Evolutionary conservation across 2,888 invertebrate species (phyloP), one percentile per base, ranked within the genome.

Genomic region (Orthosia cruda): DNA sequence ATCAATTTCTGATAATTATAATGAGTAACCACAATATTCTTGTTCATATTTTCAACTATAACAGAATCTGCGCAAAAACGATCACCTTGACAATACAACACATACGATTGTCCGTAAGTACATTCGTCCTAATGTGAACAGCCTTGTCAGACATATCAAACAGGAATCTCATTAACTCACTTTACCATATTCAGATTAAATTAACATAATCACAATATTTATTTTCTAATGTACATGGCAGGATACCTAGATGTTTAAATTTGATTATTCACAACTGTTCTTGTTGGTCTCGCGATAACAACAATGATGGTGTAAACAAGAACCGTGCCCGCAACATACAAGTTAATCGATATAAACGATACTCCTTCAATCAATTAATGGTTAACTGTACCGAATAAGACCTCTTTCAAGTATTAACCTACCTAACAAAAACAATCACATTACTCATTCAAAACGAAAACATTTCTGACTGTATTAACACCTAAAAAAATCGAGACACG

Each of bases 281-380:
- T 55, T 54, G 18, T n/a, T 68, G 16, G 18, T 68, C 55, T 67
- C 59, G 71, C 71, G 50, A 74, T 64, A 64, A 77, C 68, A 83
- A 63, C 55, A 75, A 77, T 64, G 32, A 71, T 67, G 47, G 57
- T 26, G 70, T 87, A 70, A 85, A 79, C 68, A 68, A 73, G 26
- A 81, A 87, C 78, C 72, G 71, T 81, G 77, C 61, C 61, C 50
- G 67, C 63, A 50, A 20, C 26, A 54, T 20, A 61, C 54, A 55
- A 70, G 70, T 73, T 12, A 57, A 62, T 63, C 13, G 47, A 57
- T 64, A 65, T 61, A 55, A 71, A 54, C 16, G 47, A 64, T 62
- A 52, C 45, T 74, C 54, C 63, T 74, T 23, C 50, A 57, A 69
- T 63, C 45, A 69, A 77, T 77, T 55, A 68, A 68, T 16, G 32